Conservation (phyloP, 2,797 vertebrate species). For the Naso thynnoides region DNA sequence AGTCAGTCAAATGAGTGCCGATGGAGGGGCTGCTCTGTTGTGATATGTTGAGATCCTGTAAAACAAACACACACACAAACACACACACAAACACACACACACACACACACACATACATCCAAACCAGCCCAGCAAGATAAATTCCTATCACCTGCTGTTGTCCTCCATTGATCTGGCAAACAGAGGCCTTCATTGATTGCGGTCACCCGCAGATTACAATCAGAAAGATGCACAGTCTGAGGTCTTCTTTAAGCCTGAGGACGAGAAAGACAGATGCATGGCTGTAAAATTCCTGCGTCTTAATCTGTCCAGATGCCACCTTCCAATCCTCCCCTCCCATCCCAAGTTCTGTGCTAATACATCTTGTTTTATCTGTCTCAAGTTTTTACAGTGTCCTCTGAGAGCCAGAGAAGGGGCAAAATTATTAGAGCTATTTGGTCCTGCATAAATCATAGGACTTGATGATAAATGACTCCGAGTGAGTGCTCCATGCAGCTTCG, state of each 20-base stretch:
- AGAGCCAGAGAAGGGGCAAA: slow-evolving; percentile 43
- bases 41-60: slow-evolving; percentile 35
- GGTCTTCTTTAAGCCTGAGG: slow-evolving; percentile 43
- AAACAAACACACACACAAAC: slow-evolving; percentile 27
- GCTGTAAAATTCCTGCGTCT: slow-evolving; percentile 44
- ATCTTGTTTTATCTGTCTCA: slow-evolving; percentile 49
- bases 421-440: slow-evolving; percentile 68
- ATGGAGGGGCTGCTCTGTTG: not conserved
- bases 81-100: slow-evolving; percentile 8
- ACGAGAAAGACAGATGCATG: slow-evolving; percentile 51
- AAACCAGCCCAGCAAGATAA: slow-evolving; percentile 41
- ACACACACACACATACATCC: not conserved
- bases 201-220: slow-evolving; percentile 68
- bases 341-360: slow-evolving; percentile 23
- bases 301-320: slow-evolving; percentile 50
- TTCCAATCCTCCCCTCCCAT: slow-evolving; percentile 1
- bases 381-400: slow-evolving; percentile 48
- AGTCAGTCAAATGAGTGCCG: slow-evolving; percentile 27
- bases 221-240: slow-evolving; percentile 43
- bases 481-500: slow-evolving; percentile 44
- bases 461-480: slow-evolving; percentile 71
- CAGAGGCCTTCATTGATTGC: slow-evolving; percentile 66
- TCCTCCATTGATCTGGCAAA: slow-evolving; percentile 66
- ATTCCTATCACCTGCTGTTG: slow-evolving; percentile 59
- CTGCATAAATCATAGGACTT: slow-evolving; percentile 65